Conservation (phyloP, 1,140 invertebrate species). For the Himalopsyche phryganea region DNA sequence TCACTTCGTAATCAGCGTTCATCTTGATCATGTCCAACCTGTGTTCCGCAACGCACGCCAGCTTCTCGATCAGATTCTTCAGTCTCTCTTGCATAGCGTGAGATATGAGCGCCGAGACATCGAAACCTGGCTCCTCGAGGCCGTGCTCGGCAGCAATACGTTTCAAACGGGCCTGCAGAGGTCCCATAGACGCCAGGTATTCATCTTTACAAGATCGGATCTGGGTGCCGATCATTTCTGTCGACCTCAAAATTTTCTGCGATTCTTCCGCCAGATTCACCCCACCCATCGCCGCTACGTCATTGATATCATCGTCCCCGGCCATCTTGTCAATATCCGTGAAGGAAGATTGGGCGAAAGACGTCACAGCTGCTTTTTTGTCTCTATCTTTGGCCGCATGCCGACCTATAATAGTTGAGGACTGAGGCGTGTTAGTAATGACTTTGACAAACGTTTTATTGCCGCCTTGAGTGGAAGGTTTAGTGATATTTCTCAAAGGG, state of each 20-base stretch:
- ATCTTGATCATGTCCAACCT: slow-evolving; percentile 87
- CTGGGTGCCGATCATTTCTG: slow-evolving; percentile 93
- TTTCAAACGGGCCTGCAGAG: slow-evolving; percentile 76
- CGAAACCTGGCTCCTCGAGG: slow-evolving; percentile 81
- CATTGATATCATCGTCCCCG: slow-evolving; percentile 94
- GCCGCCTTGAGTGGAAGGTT: slow-evolving; percentile 35
- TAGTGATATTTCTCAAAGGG: slow-evolving; percentile 27
- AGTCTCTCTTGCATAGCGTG: slow-evolving; percentile 94
- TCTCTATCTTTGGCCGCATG: slow-evolving; percentile 58
- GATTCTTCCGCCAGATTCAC: slow-evolving; percentile 97
- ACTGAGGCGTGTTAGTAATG: slow-evolving; percentile 38
- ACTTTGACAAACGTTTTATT: slow-evolving; percentile 36
- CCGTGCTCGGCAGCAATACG: slow-evolving; percentile 71
- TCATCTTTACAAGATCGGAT: slow-evolving; percentile 96
- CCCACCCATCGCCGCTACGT: slow-evolving; percentile 98
- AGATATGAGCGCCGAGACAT: slow-evolving; percentile 87
- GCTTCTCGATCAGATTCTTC: slow-evolving; percentile 88
- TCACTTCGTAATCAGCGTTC: slow-evolving; percentile 64
- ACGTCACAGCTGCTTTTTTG: slow-evolving; percentile 58
- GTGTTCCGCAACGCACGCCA: slow-evolving; percentile 92
- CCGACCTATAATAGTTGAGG: slow-evolving; percentile 16
- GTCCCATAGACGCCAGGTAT: slow-evolving; percentile 75
- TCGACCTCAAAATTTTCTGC: slow-evolving; percentile 90
- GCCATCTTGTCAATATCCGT: slow-evolving; percentile 45
- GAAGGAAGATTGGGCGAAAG: slow-evolving; percentile 43